Evolutionary conservation across 2,888 invertebrate genomes (phyloP), one percentile per base, ranked within the genome.

Genomic region (Drosophila anomalata): DNA sequence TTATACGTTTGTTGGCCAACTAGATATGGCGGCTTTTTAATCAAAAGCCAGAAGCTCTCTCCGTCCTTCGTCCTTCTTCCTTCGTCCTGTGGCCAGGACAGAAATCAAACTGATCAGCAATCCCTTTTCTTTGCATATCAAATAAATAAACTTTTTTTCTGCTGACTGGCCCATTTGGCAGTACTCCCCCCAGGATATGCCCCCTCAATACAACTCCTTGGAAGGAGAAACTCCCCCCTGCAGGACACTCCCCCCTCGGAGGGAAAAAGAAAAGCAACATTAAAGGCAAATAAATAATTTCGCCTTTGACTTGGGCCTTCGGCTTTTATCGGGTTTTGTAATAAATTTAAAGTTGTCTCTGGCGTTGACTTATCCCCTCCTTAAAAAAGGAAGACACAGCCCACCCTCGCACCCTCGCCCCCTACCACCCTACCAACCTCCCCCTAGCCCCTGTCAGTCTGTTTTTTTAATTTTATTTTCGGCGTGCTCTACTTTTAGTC

Each of bases 281-380:
- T 39, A 51, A 54, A 29, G 57, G 42, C 60, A 78, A 78, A 82
- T 82, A 85, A 79, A 85, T 85, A 85, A 85, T 70, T 70, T 55
- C 50, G 59, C 20, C 67, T 79, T 81, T 72, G 53, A 20, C 33
- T 55, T 20, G 50, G 52, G 54, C 67, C 65, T 46, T 53, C 48
- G 66, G 63, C 31, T 41, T 41, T 79, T 65, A 67, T 74, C 67
- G 78, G 75, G 65, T 54, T 31, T 70, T 71, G 79, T 63, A 79
- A 82, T 85, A 81, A 85, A 82, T 85, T 85, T 82, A 50, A 62
- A 61, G 48, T 50, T 48, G 46, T 53, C 33, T 44, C 44, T 42
- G 17, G 1, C 63, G 63, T 20, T 51, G 51, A 60, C 39, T 50
- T 36, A 11, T 20, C 62, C 47, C 31, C 26, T 26, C 39, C 3